phyloP scores from a whole-genome alignment of 2,888 invertebrate species.

The Criorhina ranunculi region DNA sequence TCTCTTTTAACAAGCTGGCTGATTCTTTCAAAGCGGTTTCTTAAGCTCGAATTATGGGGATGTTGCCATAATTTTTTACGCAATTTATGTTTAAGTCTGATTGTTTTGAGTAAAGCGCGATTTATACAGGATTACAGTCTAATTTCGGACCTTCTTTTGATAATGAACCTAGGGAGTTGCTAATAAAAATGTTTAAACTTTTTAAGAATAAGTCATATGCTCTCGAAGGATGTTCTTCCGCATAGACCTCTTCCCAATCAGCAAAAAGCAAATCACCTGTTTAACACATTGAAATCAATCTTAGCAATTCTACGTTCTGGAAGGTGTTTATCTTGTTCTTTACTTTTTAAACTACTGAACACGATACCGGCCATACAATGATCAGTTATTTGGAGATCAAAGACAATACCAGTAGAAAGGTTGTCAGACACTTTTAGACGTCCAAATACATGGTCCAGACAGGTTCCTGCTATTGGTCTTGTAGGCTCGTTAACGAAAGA shows the following conservation, averaged over 20 bases:
- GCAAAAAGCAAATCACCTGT: not conserved
- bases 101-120: no score
- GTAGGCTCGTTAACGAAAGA: not conserved
- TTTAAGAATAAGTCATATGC: slow-evolving; percentile 13
- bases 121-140: no score
- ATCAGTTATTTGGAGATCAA: slow-evolving; percentile 1
- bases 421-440: not conserved
- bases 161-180: not conserved
- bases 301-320: not conserved
- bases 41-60: no score
- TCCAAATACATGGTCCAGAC: not conserved
- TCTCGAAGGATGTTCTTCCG: slow-evolving; percentile 6
- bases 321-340: not conserved
- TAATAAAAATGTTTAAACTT: not conserved
- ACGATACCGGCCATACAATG: slow-evolving; percentile 8
- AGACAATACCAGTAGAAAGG: not conserved
- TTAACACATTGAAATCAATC: not conserved
- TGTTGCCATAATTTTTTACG: no score
- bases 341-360: not conserved
- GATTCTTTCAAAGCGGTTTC: no score
- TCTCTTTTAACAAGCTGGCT: no score
- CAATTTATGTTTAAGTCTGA: no score
- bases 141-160: not conserved
- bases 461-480: not conserved
- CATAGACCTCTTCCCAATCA: slow-evolving; percentile 15